These are phyloP conservation scores for Microtus obscurus DNA, from an alignment of 2,797 vertebrate genomes.

Conservation along the genomic window DNA sequence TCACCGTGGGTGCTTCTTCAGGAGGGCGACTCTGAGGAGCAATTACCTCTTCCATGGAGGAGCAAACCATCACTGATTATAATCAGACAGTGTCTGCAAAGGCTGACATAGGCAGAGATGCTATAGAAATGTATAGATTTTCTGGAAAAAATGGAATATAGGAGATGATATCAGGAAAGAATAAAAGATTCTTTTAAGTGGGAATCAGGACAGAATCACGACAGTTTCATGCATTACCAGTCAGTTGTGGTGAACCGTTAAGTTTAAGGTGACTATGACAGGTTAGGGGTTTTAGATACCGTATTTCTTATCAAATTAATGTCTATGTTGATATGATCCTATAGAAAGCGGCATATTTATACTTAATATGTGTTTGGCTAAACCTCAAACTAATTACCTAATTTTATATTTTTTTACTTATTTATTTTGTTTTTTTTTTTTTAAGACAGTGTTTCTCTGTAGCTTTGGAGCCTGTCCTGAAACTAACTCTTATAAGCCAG, in stretches of 20 bases:
- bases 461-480: too few species aligned
- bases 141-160: background rate
- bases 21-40: background rate
- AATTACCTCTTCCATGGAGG: background rate
- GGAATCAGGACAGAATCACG: background rate
- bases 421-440: too few species aligned
- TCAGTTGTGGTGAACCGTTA: background rate
- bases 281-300: background rate
- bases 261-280: background rate
- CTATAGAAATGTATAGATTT: background rate
- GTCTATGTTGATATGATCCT: background rate
- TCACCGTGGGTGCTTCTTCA: background rate
- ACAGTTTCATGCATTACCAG: background rate
- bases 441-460: too few species aligned
- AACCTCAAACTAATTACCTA: background rate
- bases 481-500: too few species aligned
- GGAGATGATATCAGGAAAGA: constrained; percentile 11
- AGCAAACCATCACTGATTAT: background rate
- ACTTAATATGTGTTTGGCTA: background rate
- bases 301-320: background rate
- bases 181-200: background rate
- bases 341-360: background rate
- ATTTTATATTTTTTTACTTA: too few species aligned
- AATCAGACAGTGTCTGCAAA: constrained; percentile 20
- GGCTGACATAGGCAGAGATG: background rate